Conservation (phyloP, 2,797 vertebrate genomes). For the Phrynocephalus guinanensis region DNA sequence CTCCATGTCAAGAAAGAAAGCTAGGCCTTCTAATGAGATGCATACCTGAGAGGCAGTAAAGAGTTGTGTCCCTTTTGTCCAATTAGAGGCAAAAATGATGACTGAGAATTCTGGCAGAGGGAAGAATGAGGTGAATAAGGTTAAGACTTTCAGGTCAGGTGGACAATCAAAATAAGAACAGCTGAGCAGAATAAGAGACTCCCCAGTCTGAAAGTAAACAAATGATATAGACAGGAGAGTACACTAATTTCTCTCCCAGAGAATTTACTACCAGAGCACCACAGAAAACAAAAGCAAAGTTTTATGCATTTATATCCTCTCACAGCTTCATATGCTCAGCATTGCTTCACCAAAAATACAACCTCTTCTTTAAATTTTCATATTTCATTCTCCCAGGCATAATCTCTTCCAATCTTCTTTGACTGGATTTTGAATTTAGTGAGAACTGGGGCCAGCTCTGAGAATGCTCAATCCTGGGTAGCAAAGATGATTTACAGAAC, state of each 20-base stretch:
- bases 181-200: neutral
- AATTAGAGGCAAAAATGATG: neutral
- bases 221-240: neutral
- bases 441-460: neutral
- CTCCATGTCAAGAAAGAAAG: neutral
- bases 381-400: neutral
- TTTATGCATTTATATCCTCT: accelerated
- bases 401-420: neutral
- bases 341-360: too few relatives aligned
- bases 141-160: conserved; percentile 3
- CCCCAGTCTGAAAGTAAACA: neutral
- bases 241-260: conserved; percentile 8
- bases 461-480: too few relatives aligned
- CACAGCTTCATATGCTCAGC: neutral
- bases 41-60: neutral
- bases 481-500: too few relatives aligned
- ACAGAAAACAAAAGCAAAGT: neutral
- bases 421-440: neutral
- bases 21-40: conserved; percentile 39
- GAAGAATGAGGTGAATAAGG: neutral
- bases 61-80: conserved; percentile 4
- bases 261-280: neutral
- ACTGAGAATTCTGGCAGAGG: neutral
- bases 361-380: too few relatives aligned
- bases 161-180: neutral